phyloP scores from a whole-genome alignment of 1,140 invertebrate genomes.

The Dufourea novaeangliae region DNA sequence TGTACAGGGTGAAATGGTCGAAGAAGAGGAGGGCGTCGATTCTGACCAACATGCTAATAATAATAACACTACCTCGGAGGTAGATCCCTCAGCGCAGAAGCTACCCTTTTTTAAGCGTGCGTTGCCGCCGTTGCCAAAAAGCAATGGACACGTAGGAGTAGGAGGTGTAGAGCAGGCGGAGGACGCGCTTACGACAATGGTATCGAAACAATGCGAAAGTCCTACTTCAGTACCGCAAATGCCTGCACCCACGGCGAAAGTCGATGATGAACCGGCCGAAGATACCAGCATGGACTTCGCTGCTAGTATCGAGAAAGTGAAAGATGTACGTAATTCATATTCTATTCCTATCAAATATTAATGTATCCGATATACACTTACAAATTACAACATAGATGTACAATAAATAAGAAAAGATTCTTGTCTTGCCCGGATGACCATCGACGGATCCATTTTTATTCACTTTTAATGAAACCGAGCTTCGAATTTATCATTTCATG shows the following conservation, averaged over 20 bases:
- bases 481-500: too few relatives aligned
- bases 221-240: slow-evolving; percentile 73
- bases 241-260: slow-evolving; percentile 52
- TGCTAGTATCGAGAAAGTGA: slow-evolving; percentile 95
- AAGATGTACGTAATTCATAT: slow-evolving; percentile 88
- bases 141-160: slow-evolving; percentile 77
- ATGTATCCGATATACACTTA: too few relatives aligned
- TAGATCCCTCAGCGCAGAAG: slow-evolving; percentile 73
- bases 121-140: slow-evolving; percentile 89
- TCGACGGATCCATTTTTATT: too few relatives aligned
- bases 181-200: slow-evolving; percentile 72
- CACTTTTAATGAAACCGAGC: too few relatives aligned
- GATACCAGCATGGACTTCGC: slow-evolving; percentile 90
- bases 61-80: slow-evolving; percentile 73
- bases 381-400: too few relatives aligned
- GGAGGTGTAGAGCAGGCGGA: slow-evolving; percentile 72
- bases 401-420: too few relatives aligned
- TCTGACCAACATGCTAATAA: slow-evolving; percentile 78
- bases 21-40: slow-evolving; percentile 77
- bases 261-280: slow-evolving; percentile 80
- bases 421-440: too few relatives aligned
- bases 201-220: slow-evolving; percentile 73
- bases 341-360: too few relatives aligned
- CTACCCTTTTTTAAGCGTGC: slow-evolving; percentile 86
- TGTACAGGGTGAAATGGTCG: slow-evolving; percentile 81